phyloP scores from a whole-genome alignment of 2,888 invertebrate genomes.

The Heteropelma amictum region DNA sequence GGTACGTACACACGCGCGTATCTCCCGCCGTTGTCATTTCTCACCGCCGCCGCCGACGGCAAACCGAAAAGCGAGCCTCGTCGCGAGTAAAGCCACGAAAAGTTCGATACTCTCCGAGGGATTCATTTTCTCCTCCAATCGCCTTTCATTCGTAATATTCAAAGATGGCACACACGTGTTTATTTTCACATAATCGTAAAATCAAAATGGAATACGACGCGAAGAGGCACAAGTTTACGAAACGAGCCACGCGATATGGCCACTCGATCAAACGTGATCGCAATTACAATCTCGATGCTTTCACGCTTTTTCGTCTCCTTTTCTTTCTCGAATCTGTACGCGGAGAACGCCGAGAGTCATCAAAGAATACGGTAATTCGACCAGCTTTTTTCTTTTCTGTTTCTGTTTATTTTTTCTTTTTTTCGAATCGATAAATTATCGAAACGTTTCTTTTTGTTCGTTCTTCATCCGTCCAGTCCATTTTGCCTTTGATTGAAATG shows the following conservation, averaged over 20 bases:
- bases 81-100: constrained; percentile 36
- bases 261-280: constrained; percentile 62
- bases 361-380: constrained; percentile 6
- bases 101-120: not conserved
- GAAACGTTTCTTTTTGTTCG: constrained; percentile 4
- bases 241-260: not conserved
- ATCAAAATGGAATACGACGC: constrained; percentile 14
- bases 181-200: not conserved
- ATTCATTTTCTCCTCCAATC: not conserved
- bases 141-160: not conserved
- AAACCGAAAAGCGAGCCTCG: too few relatives aligned
- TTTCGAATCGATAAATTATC: constrained; percentile 41
- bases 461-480: constrained; percentile 12
- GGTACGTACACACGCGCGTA: too few relatives aligned
- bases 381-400: too few relatives aligned
- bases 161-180: not conserved
- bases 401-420: too few relatives aligned
- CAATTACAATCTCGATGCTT: constrained; percentile 30
- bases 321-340: too few relatives aligned
- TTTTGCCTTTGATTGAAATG: constrained; percentile 34
- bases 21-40: constrained; percentile 45
- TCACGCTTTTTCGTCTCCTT: constrained; percentile 6
- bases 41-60: constrained; percentile 44
- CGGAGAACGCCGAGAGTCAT: not conserved
- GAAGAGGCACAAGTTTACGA: constrained; percentile 1